Base-by-base conservation (phyloP, 2,888 invertebrate genomes). In the Mythimna albipuncta region DNA sequence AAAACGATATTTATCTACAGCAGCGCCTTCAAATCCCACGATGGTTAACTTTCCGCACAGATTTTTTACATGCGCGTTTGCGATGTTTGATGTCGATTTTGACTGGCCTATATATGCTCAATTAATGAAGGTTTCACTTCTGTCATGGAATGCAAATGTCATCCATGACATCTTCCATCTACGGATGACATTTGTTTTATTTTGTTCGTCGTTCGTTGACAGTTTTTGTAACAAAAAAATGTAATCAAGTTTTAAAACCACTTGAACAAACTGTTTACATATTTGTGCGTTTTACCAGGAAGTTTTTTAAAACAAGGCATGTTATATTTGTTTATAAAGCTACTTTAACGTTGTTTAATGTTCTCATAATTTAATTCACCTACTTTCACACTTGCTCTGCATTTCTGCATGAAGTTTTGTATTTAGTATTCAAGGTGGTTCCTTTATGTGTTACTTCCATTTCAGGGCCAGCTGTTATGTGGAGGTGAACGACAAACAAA, bases 391-490 rank as follows among this genome's bases (percentile, higher is more conserved):
- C 58, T 66, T 26, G 61, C 68, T 74, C 47, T 70, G 47, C 59
- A 50, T 70, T 72, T 74, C 47, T 70, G 35, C 50, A 44, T 65
- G 0, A 44, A 64, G 21, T 64, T 64, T 19, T 61, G 16, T 59
- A 44, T 59, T 61, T 67, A 62, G 11, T 77, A 75, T 84, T 79
- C 67, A 62, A 76, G 64, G 61, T 67, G 54, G 52, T 68, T 41
- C 52, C n/a, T 69, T 10, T 41, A 74, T 2, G 16, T 44, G 13
- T 59, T 63, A 57, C 62, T 73, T 69, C n/a, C 50, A 54, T 90
- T 91, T 88, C 91, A 93, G 93, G 89, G 90, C 90, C 91, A 88
- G 75, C 76, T 87, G 85, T 78, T 82, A 89, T 75, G 75, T 76
- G 72, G 64, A 76, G 59, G 55, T 70, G 44, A 77, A 50, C 9